phyloP scores from a whole-genome alignment of 2,888 invertebrate species.

The Lysandra bellargus region DNA sequence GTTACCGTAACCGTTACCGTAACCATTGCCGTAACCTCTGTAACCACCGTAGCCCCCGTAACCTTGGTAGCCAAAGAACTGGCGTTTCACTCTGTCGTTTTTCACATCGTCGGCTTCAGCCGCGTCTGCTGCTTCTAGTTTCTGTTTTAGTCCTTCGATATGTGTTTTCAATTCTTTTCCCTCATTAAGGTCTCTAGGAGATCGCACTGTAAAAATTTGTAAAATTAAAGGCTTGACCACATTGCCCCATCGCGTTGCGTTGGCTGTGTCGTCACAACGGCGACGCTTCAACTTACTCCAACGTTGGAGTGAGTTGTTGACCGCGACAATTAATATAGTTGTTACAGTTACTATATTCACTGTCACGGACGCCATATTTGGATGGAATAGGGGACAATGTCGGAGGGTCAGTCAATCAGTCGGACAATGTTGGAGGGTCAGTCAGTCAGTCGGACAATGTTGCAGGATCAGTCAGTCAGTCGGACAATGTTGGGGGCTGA shows the following conservation, averaged over 20 bases:
- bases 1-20: not conserved
- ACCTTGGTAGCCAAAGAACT: not conserved
- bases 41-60: not conserved
- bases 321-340: too few relatives aligned
- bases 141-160: not conserved
- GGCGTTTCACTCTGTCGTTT: not conserved
- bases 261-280: too few relatives aligned
- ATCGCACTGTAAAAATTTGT: not conserved
- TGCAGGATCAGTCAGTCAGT: too few relatives aligned
- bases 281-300: too few relatives aligned
- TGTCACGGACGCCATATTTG: too few relatives aligned
- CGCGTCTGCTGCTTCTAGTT: not conserved
- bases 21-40: constrained; percentile 7
- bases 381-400: too few relatives aligned
- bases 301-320: too few relatives aligned
- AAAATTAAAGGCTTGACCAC: not conserved
- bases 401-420: too few relatives aligned
- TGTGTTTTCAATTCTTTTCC: not conserved
- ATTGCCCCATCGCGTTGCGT: not conserved
- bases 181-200: not conserved
- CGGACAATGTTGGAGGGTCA: too few relatives aligned
- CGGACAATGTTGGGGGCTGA: too few relatives aligned
- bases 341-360: too few relatives aligned
- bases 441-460: too few relatives aligned
- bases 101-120: not conserved